Base-by-base conservation (phyloP, 2,113 vertebrate genomes). In the Ia io region DNA sequence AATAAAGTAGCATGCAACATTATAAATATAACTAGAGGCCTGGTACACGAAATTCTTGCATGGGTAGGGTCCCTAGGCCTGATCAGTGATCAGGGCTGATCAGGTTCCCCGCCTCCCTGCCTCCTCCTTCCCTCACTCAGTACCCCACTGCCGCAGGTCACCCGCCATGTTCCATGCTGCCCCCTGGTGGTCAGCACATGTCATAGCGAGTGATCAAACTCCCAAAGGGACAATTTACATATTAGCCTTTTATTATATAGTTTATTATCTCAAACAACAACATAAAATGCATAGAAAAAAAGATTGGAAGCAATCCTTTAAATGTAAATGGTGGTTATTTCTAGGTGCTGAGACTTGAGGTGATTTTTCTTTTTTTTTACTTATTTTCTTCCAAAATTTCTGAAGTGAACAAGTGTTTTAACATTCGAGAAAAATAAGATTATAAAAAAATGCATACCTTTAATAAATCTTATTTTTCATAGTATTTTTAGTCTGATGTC, bases 351-450 rank as follows among this genome's bases (percentile, higher is more conserved):
- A 90, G 25, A 73, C 71, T 3, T 88, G 80, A 94, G n/a, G 42
- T 89, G 70, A 71, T 77, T 88, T 89, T 93, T n/a, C 67, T 95
- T 96, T 91, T 35, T 88, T 91, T 95, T 90, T 47, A 65, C 23
- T 51, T 92, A 88, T 51, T 56, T 90, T 59, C 71, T 87, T 86
- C 7, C 79, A 79, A 79, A 83, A 84, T 51, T 95, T 95, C 40
- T 91, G 35, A 28, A 78, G 63, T 77, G 51, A 88, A 69, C 12
- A 49, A 87, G 71, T 44, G 6, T 61, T 70, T 71, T 77, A 92
- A 84, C 49, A 28, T 65, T 92, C 40, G 37, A 76, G 56, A 95
- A 90, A 93, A 91, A 84, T 61, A 67, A 70, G 65, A 91, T 88
- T 32, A 87, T 63, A n/a, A 85, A 93, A 93, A 83, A 92, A 69